Evolutionary conservation across 2,888 invertebrate genomes (phyloP), one percentile per base, ranked within the genome.

Genomic region (Xestobium rufovillosum): DNA sequence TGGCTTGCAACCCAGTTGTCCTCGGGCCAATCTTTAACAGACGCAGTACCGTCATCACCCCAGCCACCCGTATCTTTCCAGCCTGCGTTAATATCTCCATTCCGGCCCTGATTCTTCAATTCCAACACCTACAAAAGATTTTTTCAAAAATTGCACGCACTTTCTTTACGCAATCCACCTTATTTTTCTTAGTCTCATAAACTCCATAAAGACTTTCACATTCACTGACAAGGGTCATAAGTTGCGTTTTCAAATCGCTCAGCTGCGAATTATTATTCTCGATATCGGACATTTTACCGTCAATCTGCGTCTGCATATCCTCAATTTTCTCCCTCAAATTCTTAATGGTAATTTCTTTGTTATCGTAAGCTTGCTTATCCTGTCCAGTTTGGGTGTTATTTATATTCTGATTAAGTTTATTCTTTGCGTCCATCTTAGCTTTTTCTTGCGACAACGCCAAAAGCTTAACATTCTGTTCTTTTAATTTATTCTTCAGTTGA

Each of bases 401-500:
- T 43, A 64, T 60, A 23, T 70, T 67, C 3, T 67, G 52, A 44
- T 73, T 73, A 31, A 70, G 52, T 50, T 73, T 75, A 47, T 72
- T 75, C 46, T 82, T 86, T 6, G 85, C 79, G 42, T 89, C 88
- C 45, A 88, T 65, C 39, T 81, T 81, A 0, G 80, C 78, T 41
- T 88, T 87, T 56, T 91, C 90, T 56, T 90, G 89, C 46, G 84
- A 86, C 11, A 89, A 63, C 0, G 82, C 71, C 10, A 90, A 70
- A 38, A 90, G 73, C 55, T 82, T 79, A 0, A 83, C 83, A 61
- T 90, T 91, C 42, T 90, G 79, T 48, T 91, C 89, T 52, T 89
- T 87, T 1, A 90, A 74, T 52, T 78, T 76, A 6, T 80, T 78
- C 60, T 89, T 92, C 1, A 88, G 68, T 38, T 81, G 79, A 4